Evolutionary conservation across 2,113 vertebrate genomes (phyloP).

Genomic region (Tragelaphus buxtoni): DNA sequence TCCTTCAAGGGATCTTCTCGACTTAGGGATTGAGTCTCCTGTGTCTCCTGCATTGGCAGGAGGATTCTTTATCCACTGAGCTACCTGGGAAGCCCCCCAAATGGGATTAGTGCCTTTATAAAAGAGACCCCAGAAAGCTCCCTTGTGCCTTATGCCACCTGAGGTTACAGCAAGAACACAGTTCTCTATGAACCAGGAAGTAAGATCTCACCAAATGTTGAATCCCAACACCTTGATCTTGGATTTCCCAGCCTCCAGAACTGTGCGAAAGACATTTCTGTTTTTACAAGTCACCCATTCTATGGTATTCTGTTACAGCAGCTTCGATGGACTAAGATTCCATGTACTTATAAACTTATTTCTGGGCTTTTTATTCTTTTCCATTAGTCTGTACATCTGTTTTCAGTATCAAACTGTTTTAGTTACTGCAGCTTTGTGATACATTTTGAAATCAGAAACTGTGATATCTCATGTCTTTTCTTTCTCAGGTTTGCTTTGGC

Average conservation of each 20-base stretch:
- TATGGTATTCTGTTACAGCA: background rate
- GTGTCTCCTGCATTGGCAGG: background rate
- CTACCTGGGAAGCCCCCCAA: background rate
- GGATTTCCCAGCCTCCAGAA: background rate
- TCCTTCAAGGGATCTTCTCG: background rate
- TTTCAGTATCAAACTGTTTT: background rate
- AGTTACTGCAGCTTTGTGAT: background rate
- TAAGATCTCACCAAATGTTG: background rate
- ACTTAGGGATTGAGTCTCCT: background rate
- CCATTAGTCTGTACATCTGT: background rate
- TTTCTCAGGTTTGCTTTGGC: background rate
- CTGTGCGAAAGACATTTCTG: background rate
- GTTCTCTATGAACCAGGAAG: background rate
- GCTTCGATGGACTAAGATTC: background rate
- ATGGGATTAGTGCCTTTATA: background rate
- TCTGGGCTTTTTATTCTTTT: background rate
- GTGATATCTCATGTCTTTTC: background rate
- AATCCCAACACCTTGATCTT: background rate
- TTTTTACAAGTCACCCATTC: no score
- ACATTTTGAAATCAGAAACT: background rate
- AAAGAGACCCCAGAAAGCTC: background rate
- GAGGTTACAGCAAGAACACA: background rate
- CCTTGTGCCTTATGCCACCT: background rate
- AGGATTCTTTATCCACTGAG: background rate
- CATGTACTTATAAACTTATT: background rate